Base-by-base conservation (phyloP, 2,113 vertebrate species). In the Aspiorhynchus laticeps region DNA sequence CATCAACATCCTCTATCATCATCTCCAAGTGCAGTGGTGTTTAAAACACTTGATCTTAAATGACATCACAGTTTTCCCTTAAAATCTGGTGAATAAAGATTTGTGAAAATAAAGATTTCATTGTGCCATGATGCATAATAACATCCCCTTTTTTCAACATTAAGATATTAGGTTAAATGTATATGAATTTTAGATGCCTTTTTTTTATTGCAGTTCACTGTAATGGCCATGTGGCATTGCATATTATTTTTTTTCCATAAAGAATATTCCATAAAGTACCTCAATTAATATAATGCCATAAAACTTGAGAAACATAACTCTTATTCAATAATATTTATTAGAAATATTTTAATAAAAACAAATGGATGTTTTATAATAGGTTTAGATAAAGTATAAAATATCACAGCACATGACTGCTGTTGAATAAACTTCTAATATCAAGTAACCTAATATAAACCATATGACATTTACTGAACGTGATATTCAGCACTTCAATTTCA, bases 1-100 rank as follows among this genome's bases (percentile, higher is more conserved):
- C 46, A 79, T 63, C 71, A 5, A 36, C 38, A 41, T 83, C 85
- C 46, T 73, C 81, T 63, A 82, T 90, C 91, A 93, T 94, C 92
- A 93, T 91, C 90, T 91, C 92, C 93, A 93, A 93, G 91, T 94
- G 91, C 94, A 61, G 24, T 19, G 51, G 5, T 53, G 51, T 53
- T 53, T 53, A 53, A 21, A 53, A 21, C 51, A 21, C 17, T 21
- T 21, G 51, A 53, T 53, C 51, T 19, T 21, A 53, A 53, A 19
- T 2, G 51, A 19, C 6, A 53, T 19, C 17, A 7, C 56, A 11
- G 21, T 61, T 61, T 9, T 61, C 21, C 7, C 24, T 61, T 10
- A 8, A 59, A 24, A 59, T 3, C 6, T 24, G 53, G 19, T 24
- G 7, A 24, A 24, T 21, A 59, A 24, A 24, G 53, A 24, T 59